Percentiles rank a stretch among this genome's conserved stretches.
Conservation (phyloP, 2,113 vertebrate species). For the Dicentrarchus labrax region DNA sequence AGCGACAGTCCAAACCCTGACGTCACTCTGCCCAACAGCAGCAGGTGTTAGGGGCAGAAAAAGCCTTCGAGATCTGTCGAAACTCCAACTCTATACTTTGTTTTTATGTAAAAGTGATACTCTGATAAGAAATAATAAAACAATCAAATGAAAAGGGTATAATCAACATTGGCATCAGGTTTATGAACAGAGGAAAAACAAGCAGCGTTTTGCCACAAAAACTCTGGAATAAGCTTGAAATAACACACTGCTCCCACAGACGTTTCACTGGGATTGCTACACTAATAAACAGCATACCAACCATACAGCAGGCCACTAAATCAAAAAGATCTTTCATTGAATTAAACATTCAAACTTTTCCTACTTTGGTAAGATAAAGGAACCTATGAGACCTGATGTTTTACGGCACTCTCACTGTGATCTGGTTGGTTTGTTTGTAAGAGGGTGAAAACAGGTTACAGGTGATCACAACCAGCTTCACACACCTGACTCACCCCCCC, state of each 20-base stretch:
- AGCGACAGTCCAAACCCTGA: neutral
- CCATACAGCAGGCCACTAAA: neutral
- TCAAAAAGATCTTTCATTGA: neutral
- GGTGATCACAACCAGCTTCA: neutral
- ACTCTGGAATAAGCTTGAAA: slow-evolving; percentile 35
- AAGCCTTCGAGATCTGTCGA: neutral
- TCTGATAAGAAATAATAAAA: slow-evolving; percentile 18
- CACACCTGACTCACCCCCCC: neutral
- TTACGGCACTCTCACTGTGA: neutral
- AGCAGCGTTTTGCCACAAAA: slow-evolving; percentile 31
- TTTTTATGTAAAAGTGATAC: neutral
- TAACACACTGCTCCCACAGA: slow-evolving; percentile 33
- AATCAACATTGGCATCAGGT: slow-evolving; percentile 4
- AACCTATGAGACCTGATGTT: neutral
- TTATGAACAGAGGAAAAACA: slow-evolving; percentile 42
- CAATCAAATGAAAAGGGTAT: slow-evolving; percentile 16
- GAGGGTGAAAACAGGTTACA: neutral
- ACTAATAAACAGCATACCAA: slow-evolving; percentile 54
- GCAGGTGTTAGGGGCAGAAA: neutral
- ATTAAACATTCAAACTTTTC: neutral
- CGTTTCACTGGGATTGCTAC: slow-evolving; percentile 38
- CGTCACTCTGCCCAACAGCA: neutral
- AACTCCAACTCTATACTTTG: neutral
- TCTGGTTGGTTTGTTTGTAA: slow-evolving; percentile 2
- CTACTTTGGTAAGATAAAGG: neutral